A percentile compares a stretch with the other conserved stretches of the same genome.
phyloP scores from a whole-genome alignment of 1,140 invertebrate genomes.

The Ditylenchus dipsaci region DNA sequence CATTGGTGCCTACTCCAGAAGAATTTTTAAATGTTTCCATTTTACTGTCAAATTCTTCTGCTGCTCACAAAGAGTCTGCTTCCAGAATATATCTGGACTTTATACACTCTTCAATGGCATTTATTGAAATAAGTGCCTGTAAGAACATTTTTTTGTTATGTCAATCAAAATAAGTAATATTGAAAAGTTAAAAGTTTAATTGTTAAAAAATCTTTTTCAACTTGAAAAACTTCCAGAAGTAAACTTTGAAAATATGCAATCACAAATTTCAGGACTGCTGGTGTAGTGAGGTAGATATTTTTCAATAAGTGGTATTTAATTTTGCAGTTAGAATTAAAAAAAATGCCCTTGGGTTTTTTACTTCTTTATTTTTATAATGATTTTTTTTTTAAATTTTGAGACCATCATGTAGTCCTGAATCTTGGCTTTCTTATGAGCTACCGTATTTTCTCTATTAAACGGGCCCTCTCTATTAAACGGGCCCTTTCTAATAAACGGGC shows the following conservation, averaged over 20 bases:
- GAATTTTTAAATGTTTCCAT: neutral
- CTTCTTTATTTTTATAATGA: no score
- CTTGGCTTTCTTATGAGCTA: no score
- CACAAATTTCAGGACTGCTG: constrained; percentile 41
- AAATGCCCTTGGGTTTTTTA: no score
- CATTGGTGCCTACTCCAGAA: constrained; percentile 14
- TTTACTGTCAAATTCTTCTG: neutral
- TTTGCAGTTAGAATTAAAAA: no score
- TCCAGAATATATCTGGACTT: neutral
- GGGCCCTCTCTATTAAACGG: no score
- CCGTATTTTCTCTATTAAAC: no score
- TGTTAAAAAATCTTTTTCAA: neutral
- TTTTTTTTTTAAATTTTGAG: no score
- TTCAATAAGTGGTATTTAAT: no score
- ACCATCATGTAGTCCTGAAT: no score
- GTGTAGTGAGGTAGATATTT: constrained; percentile 21
- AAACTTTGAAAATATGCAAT: no score
- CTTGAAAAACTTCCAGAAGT: no score
- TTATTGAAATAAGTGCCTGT: constrained; percentile 2
- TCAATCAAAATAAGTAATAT: constrained; percentile 10
- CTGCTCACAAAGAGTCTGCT: neutral
- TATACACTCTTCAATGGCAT: neutral
- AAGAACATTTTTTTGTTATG: neutral
- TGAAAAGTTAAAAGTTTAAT: constrained; percentile 7
- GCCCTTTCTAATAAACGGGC: no score